These are phyloP conservation scores for Microcebus tavaratra DNA, from an alignment of 2,113 vertebrate genomes.

Conservation along the genomic window DNA sequence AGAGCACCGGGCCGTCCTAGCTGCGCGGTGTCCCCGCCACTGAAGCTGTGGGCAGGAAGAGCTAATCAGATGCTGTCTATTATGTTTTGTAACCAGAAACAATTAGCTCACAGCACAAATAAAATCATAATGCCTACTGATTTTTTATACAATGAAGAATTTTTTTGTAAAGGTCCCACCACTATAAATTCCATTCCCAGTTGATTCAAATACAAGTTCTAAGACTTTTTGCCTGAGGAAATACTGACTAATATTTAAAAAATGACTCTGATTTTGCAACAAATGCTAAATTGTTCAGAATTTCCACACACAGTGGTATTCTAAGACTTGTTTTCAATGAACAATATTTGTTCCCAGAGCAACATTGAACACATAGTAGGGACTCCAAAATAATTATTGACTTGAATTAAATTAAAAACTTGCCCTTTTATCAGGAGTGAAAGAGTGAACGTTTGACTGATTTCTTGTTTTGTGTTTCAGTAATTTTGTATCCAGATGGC, in stretches of 20 bases:
- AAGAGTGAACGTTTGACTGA: background rate
- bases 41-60: background rate
- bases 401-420: background rate
- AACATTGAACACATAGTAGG: background rate
- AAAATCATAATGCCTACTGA: background rate
- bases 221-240: background rate
- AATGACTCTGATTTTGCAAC: slow-evolving; percentile 6
- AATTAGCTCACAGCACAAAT: background rate
- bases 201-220: slow-evolving; percentile 7
- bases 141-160: background rate
- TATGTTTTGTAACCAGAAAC: background rate
- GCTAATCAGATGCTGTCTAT: background rate
- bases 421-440: background rate
- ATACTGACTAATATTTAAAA: background rate
- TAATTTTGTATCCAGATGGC: background rate
- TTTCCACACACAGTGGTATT: background rate
- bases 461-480: slow-evolving; percentile 17
- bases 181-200: background rate
- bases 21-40: background rate
- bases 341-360: background rate
- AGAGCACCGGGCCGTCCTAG: background rate
- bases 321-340: background rate
- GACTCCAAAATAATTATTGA: background rate
- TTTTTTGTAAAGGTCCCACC: background rate
- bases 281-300: background rate